Conservation (phyloP, 2,888 invertebrate genomes). For the Nomada ferruginata region DNA sequence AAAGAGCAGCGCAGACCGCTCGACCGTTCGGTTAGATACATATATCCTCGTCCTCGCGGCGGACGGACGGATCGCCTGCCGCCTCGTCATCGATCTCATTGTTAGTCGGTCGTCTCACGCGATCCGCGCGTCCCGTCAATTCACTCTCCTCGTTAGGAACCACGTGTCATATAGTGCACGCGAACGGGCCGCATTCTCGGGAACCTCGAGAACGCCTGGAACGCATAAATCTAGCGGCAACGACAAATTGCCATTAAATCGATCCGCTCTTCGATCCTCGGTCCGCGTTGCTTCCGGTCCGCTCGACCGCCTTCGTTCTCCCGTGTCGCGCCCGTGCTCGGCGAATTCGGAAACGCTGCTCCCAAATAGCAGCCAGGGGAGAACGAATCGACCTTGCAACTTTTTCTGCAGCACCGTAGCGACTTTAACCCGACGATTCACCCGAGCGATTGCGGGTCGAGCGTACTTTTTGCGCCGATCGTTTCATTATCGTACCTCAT, state of each 20-base stretch:
- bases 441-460: neutral
- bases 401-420: neutral
- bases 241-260: slow-evolving; percentile 64
- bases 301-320: no score
- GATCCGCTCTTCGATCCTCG: neutral
- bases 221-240: slow-evolving; percentile 60
- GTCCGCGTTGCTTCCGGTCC: no score
- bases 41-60: slow-evolving; percentile 31
- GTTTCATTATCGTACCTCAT: slow-evolving; percentile 40
- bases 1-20: slow-evolving; percentile 43
- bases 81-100: slow-evolving; percentile 78
- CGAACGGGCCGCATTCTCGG: slow-evolving; percentile 48
- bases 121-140: slow-evolving; percentile 72
- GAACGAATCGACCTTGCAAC: neutral
- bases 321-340: no score
- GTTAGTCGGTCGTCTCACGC: slow-evolving; percentile 73
- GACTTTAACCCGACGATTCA: slow-evolving; percentile 1
- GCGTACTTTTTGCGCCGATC: slow-evolving; percentile 13
- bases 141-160: slow-evolving; percentile 71
- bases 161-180: slow-evolving; percentile 64
- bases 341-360: no score
- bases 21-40: slow-evolving; percentile 20
- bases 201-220: slow-evolving; percentile 17
- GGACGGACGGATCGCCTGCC: slow-evolving; percentile 65
- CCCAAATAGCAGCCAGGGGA: no score